Conservation (phyloP, 2,797 vertebrate genomes). For the Harpagifer antarcticus region DNA sequence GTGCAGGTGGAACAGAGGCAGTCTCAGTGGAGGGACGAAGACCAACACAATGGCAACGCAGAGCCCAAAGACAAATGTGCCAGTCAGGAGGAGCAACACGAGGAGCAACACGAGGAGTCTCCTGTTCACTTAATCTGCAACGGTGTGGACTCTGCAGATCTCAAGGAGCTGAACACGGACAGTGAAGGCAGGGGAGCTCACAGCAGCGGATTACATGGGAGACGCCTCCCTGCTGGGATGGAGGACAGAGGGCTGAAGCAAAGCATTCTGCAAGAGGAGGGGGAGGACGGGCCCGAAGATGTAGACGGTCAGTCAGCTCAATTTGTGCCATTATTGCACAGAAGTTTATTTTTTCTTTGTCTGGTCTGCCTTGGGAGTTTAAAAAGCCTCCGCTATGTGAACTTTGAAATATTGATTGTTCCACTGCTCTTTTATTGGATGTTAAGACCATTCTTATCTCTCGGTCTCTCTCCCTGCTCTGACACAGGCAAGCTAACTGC, state of each 20-base stretch:
- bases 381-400: conserved; percentile 9
- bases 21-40: conserved; percentile 73
- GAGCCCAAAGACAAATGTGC: conserved; percentile 49
- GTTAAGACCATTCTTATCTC: conserved; percentile 30
- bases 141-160: conserved; percentile 67
- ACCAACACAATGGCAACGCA: conserved; percentile 84
- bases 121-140: conserved; percentile 71
- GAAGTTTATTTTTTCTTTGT: conserved; percentile 8
- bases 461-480: conserved; percentile 33
- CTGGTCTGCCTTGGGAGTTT: conserved; percentile 5
- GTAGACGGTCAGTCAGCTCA: conserved; percentile 77
- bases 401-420: conserved; percentile 17
- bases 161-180: conserved; percentile 59
- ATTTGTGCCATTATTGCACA: not conserved
- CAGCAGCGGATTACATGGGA: conserved; percentile 46
- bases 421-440: conserved; percentile 5
- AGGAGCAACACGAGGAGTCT: conserved; percentile 38
- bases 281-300: conserved; percentile 57
- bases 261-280: conserved; percentile 57
- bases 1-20: conserved; percentile 69
- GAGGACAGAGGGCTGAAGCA: conserved; percentile 72
- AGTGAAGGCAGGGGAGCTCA: conserved; percentile 45
- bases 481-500: conserved; percentile 89
- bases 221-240: conserved; percentile 38
- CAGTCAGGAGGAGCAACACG: conserved; percentile 47